phyloP scores from a whole-genome alignment of 2,888 invertebrate genomes.

The Leptopilina myrica region DNA sequence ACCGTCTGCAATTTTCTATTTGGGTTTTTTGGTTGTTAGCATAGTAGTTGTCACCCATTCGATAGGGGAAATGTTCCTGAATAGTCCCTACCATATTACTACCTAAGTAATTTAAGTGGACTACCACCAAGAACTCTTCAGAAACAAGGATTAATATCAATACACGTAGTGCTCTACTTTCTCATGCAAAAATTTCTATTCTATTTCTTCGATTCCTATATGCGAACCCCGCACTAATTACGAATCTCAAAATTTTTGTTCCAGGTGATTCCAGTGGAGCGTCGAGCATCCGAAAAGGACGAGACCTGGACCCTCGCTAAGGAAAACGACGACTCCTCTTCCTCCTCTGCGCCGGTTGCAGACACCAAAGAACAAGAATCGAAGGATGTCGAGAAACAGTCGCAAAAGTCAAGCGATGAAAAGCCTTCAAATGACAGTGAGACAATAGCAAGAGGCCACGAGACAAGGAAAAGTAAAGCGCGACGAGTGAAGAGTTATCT shows the following conservation, averaged over 20 bases:
- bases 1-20: too few relatives aligned
- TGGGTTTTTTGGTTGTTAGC: too few relatives aligned
- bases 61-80: too few relatives aligned
- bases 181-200: neutral
- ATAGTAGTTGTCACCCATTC: too few relatives aligned
- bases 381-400: constrained; percentile 47
- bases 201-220: neutral
- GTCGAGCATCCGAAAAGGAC: constrained; percentile 69
- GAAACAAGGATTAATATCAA: too few relatives aligned
- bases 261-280: constrained; percentile 74
- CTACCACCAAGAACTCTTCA: too few relatives aligned
- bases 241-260: constrained; percentile 42
- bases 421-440: constrained; percentile 55
- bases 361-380: constrained; percentile 55
- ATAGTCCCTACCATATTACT: too few relatives aligned
- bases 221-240: neutral
- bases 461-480: constrained; percentile 78
- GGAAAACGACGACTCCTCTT: constrained; percentile 61
- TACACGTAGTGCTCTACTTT: too few relatives aligned
- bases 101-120: too few relatives aligned
- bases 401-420: constrained; percentile 53
- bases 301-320: constrained; percentile 71
- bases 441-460: constrained; percentile 72
- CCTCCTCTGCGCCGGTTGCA: constrained; percentile 40
- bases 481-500: constrained; percentile 79